These are phyloP conservation scores for Poeciliopsis paucimaculata DNA, from an alignment of 2,797 vertebrate genomes.

Conservation along the genomic window DNA sequence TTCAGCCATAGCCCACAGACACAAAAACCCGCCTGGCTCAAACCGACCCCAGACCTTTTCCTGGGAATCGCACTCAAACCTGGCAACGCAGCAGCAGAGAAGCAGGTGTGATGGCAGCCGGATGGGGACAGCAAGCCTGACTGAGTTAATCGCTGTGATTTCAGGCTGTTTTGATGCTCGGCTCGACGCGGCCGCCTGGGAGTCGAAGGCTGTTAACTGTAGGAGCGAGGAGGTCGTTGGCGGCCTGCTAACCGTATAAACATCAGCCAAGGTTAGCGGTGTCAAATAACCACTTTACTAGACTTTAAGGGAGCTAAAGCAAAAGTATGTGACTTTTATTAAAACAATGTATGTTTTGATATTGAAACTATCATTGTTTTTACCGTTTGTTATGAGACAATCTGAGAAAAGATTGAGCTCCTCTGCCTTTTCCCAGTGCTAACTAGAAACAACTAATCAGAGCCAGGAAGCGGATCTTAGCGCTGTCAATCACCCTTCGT, in stretches of 20 bases:
- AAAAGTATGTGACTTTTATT: too few relatives aligned
- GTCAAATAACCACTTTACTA: constrained; percentile 25
- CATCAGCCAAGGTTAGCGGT: constrained; percentile 56
- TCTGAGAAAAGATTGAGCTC: too few relatives aligned
- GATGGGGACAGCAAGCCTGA: constrained; percentile 4
- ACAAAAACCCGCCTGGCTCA: not conserved
- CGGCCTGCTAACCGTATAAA: constrained; percentile 37
- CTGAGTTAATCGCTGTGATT: constrained; percentile 51
- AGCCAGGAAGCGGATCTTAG: too few relatives aligned
- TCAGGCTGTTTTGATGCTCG: constrained; percentile 62
- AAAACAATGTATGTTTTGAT: too few relatives aligned
- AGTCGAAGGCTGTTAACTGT: constrained; percentile 51
- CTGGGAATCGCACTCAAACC: not conserved
- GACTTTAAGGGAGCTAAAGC: not conserved
- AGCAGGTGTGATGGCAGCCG: constrained; percentile 65
- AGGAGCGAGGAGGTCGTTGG: constrained; percentile 39
- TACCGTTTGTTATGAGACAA: too few relatives aligned
- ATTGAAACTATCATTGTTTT: too few relatives aligned
- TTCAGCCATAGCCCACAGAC: not conserved
- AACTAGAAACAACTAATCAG: too few relatives aligned
- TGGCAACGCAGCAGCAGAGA: constrained; percentile 21
- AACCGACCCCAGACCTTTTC: constrained; percentile 8
- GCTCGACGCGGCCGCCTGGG: constrained; percentile 23
- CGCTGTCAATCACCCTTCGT: too few relatives aligned
- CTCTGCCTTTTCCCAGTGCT: too few relatives aligned